These are phyloP conservation scores for Drosophila meridiana DNA, from an alignment of 2,888 invertebrate genomes.

Conservation along the genomic window DNA sequence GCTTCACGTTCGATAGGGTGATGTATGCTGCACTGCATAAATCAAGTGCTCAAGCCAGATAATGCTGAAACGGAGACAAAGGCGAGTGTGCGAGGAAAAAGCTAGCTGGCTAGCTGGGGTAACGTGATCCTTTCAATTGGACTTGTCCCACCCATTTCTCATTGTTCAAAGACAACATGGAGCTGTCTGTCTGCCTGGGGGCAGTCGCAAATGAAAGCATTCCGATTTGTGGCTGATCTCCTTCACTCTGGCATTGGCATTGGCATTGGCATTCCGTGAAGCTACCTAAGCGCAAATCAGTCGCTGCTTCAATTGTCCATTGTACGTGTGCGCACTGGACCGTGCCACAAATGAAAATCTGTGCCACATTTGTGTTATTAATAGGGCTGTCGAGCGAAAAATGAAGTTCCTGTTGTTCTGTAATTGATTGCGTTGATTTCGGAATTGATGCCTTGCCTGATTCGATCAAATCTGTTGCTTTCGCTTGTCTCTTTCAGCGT, in stretches of 20 bases:
- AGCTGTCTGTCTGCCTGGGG: not conserved
- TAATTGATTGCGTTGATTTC: constrained; percentile 45
- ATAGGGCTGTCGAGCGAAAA: constrained; percentile 57
- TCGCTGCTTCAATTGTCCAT: constrained; percentile 50
- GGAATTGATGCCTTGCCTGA: constrained; percentile 13
- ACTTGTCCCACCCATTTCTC: constrained; percentile 47
- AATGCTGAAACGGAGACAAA: constrained; percentile 5
- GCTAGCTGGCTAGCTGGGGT: constrained; percentile 13
- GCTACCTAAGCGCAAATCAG: constrained; percentile 51
- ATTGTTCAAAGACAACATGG: constrained; percentile 31
- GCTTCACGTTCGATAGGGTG: constrained; percentile 9
- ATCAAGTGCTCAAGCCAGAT: constrained; percentile 44
- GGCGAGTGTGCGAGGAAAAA: not conserved
- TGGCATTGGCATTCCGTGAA: constrained; percentile 19
- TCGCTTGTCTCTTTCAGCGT: constrained; percentile 17
- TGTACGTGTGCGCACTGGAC: constrained; percentile 27
- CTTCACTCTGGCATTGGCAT: constrained; percentile 14
- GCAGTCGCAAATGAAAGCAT: constrained; percentile 25
- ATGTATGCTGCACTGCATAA: constrained; percentile 40
- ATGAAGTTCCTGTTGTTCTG: constrained; percentile 54
- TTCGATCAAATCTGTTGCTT: constrained; percentile 24
- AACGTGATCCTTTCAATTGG: constrained; percentile 40
- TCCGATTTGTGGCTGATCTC: constrained; percentile 36
- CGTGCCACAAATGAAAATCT: constrained; percentile 43
- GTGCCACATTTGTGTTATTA: constrained; percentile 53